phyloP scores from a whole-genome alignment of 2,113 vertebrate species.

The Corythoichthys intestinalis region DNA sequence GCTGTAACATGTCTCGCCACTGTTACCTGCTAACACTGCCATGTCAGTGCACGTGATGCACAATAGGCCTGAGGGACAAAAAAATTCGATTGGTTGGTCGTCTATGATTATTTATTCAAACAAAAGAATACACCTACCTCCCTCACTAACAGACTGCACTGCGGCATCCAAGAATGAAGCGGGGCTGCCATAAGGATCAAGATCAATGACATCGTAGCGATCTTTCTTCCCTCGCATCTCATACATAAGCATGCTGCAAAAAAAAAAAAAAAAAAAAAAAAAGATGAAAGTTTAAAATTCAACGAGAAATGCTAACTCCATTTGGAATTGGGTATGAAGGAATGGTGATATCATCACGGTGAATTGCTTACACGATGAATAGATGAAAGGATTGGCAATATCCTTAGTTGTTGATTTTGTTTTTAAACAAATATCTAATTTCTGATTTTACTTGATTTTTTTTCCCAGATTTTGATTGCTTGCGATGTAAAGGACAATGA shows the following conservation, averaged over 20 bases:
- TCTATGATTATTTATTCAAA: not conserved
- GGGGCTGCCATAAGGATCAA: constrained; percentile 91
- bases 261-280: not conserved
- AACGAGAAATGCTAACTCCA: not conserved
- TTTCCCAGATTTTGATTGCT: too few species aligned
- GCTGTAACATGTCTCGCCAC: constrained; percentile 86
- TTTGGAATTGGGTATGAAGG: too few species aligned
- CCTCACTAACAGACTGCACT: constrained; percentile 84
- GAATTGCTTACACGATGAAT: too few species aligned
- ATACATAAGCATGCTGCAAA: constrained; percentile 79
- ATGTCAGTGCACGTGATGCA: constrained; percentile 93
- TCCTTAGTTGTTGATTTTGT: too few species aligned
- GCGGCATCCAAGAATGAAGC: constrained; percentile 84
- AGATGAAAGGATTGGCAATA: too few species aligned
- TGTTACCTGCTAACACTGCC: constrained; percentile 90
- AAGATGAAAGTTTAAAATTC: not conserved
- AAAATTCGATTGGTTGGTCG: not conserved
- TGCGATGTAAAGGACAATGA: too few species aligned
- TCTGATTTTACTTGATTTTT: too few species aligned
- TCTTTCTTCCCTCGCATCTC: constrained; percentile 73
- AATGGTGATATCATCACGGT: too few species aligned
- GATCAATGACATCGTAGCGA: constrained; percentile 85
- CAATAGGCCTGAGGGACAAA: constrained; percentile 74
- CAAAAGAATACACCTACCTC: constrained; percentile 71
- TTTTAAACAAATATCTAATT: too few species aligned